Evolutionary conservation across 2,888 invertebrate genomes (phyloP).

Genomic region (Ecdyonurus torrentis): DNA sequence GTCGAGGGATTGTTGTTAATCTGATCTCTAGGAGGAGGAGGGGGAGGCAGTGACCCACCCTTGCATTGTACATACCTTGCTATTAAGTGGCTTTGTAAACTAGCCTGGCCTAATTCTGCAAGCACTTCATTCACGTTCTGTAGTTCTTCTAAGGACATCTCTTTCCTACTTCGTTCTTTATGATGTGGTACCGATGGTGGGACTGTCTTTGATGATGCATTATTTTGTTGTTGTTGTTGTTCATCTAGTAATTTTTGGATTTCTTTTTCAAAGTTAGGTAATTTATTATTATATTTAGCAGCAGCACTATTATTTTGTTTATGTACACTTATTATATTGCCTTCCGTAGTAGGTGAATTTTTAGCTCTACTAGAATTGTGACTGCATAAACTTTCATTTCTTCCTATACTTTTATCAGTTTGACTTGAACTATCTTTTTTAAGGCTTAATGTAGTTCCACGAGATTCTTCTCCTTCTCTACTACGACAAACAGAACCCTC

Average conservation of each 20-base stretch:
- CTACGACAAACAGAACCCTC: constrained; percentile 3
- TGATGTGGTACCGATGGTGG: no score
- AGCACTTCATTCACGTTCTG: constrained; percentile 20
- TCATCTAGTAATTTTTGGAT: constrained; percentile 62
- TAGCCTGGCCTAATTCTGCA: constrained; percentile 17
- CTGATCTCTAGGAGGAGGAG: constrained; percentile 1
- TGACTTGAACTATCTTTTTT: constrained; percentile 5
- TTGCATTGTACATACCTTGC: constrained; percentile 2
- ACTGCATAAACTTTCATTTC: neutral
- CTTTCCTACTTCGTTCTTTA: constrained; percentile 43
- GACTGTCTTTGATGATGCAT: constrained; percentile 29
- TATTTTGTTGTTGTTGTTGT: constrained; percentile 34
- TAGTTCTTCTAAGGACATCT: constrained; percentile 32
- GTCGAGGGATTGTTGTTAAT: constrained; percentile 12
- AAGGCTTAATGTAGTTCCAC: constrained; percentile 4
- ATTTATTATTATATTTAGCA: neutral
- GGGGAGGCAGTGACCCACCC: neutral
- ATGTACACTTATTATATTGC: neutral
- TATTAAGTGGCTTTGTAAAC: constrained; percentile 6
- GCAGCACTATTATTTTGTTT: constrained; percentile 3
- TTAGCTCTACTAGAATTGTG: neutral
- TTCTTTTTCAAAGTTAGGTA: constrained; percentile 54
- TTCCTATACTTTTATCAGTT: neutral
- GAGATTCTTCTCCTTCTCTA: neutral
- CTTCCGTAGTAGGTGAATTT: constrained; percentile 3